Percentiles rank a stretch among this genome's conserved stretches.
These are phyloP conservation scores for Cistogaster globosa DNA, from an alignment of 2,888 invertebrate species.

Conservation along the genomic window DNA sequence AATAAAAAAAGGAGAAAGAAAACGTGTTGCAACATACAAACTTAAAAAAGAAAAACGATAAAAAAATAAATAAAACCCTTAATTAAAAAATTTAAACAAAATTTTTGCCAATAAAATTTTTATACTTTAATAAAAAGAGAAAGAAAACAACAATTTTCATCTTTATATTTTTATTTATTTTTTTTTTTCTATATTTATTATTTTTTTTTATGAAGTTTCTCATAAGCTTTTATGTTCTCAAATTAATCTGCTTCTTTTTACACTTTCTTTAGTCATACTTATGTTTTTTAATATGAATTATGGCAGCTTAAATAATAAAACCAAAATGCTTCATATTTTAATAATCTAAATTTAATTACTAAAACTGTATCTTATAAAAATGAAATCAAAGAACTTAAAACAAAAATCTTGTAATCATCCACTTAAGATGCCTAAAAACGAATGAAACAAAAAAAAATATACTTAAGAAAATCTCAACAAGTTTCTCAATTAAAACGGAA, in stretches of 20 bases:
- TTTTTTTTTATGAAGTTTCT: background rate
- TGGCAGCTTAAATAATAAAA: constrained; percentile 60
- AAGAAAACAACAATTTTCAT: constrained; percentile 46
- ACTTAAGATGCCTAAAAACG: constrained; percentile 68
- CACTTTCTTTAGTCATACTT: constrained; percentile 26
- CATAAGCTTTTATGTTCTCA: constrained; percentile 39
- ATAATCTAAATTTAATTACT: constrained; percentile 59
- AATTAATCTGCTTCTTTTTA: constrained; percentile 37
- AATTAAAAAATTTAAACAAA: constrained; percentile 56
- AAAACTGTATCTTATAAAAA: constrained; percentile 61
- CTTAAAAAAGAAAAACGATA: constrained; percentile 32
- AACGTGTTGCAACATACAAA: constrained; percentile 39
- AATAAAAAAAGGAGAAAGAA: background rate
- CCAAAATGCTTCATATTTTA: constrained; percentile 63
- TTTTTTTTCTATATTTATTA: constrained; percentile 21
- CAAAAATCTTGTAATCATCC: constrained; percentile 68
- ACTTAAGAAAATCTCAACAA: constrained; percentile 58
- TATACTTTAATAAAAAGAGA: constrained; percentile 68
- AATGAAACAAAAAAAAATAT: constrained; percentile 69
- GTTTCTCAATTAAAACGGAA: constrained; percentile 39
- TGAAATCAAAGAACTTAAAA: constrained; percentile 64
- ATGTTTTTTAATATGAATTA: constrained; percentile 40
- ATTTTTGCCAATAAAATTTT: constrained; percentile 70
- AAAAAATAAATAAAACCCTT: constrained; percentile 52
- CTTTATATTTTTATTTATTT: constrained; percentile 40